Evolutionary conservation across 2,888 invertebrate genomes (phyloP), one percentile per base, ranked within the genome.

Genomic region (Dioctria rufipes): DNA sequence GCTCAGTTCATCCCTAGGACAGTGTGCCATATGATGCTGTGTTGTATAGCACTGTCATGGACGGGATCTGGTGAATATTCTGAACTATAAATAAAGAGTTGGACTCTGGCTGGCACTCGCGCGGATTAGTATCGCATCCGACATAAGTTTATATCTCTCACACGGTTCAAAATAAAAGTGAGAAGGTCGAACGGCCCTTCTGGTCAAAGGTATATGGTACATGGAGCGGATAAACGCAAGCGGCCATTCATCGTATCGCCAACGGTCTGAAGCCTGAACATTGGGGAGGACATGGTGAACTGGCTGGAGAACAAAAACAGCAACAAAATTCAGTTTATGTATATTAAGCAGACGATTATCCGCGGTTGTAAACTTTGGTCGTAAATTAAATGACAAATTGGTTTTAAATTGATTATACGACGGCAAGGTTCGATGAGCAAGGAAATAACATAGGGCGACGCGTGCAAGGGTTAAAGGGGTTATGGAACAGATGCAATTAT

Each of bases 311-410:
- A 40, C n/a, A 73, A 73, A 8, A 54, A 42, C 40, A 58, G 40
- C 25, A 73, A 73, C 42, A 73, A 73, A 73, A 51, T 49, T 75
- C 54, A 61, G 66, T 67, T 65, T 81, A 75, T 82, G 80, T 80
- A 81, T 80, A 80, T 82, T 80, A 82, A 81, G 75, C 69, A 63
- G 63, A 79, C 82, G 82, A 81, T 82, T 82, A 82, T 82, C 75
- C 81, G 77, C 81, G 83, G 84, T 83, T 81, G 80, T 82, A 82
- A 83, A 82, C 83, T 83, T 80, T 71, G 81, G 81, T 84, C 84
- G 84, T 84, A 84, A 84, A 84, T 84, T 84, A 84, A 84, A 84
- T 84, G 84, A 84, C 84, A 84, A 84, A 84, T 84, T 84, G 84
- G 84, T 84, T 84, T 84, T 84, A 84, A 84, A 84, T 84, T 84